Percentiles rank a stretch among this genome's conserved stretches.
Evolutionary conservation across 2,888 invertebrate genomes (phyloP).

Genomic region (Resseliella maxima): DNA sequence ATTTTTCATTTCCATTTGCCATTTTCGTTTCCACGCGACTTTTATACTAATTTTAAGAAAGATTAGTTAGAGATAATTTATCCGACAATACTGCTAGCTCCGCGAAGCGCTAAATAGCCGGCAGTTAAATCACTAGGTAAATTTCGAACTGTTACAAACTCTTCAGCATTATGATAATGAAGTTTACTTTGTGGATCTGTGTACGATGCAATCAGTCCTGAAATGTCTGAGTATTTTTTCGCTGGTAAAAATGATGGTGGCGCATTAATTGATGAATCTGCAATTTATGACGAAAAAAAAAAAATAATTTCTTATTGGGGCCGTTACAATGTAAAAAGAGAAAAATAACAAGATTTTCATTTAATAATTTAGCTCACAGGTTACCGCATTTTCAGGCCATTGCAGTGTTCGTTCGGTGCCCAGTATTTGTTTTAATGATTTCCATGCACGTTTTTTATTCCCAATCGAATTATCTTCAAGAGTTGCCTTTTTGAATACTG

Average conservation of each 20-base stretch:
- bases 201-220: conserved; percentile 87
- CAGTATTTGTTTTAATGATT: conserved; percentile 88
- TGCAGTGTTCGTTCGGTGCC: conserved; percentile 81
- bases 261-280: conserved; percentile 89
- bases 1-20: no score
- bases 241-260: conserved; percentile 91
- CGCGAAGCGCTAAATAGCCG: conserved; percentile 87
- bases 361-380: conserved; percentile 72
- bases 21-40: no score
- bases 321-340: no score
- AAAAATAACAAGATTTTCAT: no score
- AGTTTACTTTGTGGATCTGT: conserved; percentile 92
- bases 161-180: conserved; percentile 85
- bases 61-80: not conserved
- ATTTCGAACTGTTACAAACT: conserved; percentile 85
- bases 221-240: conserved; percentile 94
- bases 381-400: conserved; percentile 81
- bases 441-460: conserved; percentile 84
- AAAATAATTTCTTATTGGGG: no score
- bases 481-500: conserved; percentile 62
- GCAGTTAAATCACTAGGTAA: conserved; percentile 93
- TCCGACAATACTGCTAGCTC: conserved; percentile 81
- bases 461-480: conserved; percentile 62
- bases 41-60: no score
- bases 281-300: conserved; percentile 60